Evolutionary conservation across 2,888 invertebrate genomes (phyloP).

Genomic region (Ellobium chinense): DNA sequence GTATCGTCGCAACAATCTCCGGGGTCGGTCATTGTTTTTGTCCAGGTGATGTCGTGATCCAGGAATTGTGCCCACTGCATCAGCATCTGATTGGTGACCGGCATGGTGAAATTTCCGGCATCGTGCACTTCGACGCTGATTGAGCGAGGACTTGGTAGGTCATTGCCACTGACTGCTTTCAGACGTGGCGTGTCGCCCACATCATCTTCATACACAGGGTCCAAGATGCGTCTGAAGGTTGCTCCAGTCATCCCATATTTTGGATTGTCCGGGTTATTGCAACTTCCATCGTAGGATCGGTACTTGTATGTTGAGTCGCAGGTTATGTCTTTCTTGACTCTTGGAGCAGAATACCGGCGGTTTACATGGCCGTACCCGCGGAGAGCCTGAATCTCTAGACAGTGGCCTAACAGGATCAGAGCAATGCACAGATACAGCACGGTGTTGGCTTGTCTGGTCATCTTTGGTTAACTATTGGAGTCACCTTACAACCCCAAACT

Average conservation of each 20-base stretch:
- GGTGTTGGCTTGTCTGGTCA: too few species aligned
- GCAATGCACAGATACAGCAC: too few species aligned
- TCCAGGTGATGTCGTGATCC: conserved; percentile 46
- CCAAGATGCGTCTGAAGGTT: background rate
- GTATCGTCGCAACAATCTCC: conserved; percentile 5
- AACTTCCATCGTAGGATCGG: conserved; percentile 13
- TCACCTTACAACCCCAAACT: too few species aligned
- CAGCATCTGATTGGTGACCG: conserved; percentile 15
- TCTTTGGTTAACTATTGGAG: too few species aligned
- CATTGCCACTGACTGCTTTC: background rate
- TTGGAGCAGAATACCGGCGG: background rate
- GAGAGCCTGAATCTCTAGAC: too few species aligned
- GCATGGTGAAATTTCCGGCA: conserved; percentile 5
- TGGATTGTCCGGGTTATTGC: conserved; percentile 34
- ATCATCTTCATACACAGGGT: background rate
- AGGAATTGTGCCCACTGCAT: conserved; percentile 51
- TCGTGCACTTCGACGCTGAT: conserved; percentile 35
- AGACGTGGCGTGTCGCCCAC: background rate
- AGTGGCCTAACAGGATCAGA: too few species aligned
- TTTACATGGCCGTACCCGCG: background rate
- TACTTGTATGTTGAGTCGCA: background rate
- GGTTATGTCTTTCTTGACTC: background rate
- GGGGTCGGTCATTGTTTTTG: background rate
- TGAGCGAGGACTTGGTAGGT: conserved; percentile 25
- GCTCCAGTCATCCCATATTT: background rate